A percentile compares a stretch with the other conserved stretches of the same genome.
Conservation (phyloP, 1,140 invertebrate species). For the Drosophila serrata region DNA sequence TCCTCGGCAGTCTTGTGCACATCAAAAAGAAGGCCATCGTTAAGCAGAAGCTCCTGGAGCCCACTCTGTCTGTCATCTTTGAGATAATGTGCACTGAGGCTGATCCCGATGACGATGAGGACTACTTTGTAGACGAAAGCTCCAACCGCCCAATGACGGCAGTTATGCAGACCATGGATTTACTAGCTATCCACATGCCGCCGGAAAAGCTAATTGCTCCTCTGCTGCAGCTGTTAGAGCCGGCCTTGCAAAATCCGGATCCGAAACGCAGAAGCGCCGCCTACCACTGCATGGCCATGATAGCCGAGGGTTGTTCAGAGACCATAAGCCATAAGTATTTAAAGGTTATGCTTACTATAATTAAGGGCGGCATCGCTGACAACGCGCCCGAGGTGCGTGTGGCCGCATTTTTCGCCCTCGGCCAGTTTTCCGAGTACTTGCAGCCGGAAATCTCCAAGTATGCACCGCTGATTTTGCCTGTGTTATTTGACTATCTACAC, state of each 20-base stretch:
- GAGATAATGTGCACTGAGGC: conserved; percentile 88
- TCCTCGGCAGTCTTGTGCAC: conserved; percentile 88
- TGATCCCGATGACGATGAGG: conserved; percentile 33
- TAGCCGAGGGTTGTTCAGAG: conserved; percentile 93
- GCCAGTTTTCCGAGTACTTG: conserved; percentile 93
- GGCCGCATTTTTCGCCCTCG: conserved; percentile 92
- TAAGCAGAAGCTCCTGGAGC: conserved; percentile 91
- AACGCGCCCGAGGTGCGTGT: conserved; percentile 88
- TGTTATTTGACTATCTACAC: conserved; percentile 90
- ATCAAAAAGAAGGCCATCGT: conserved; percentile 91
- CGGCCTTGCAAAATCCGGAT: conserved; percentile 87
- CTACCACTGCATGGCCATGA: conserved; percentile 90
- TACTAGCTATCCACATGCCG: conserved; percentile 91
- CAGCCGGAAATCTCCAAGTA: conserved; percentile 91
- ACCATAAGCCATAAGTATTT: conserved; percentile 91
- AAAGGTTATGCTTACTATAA: conserved; percentile 89
- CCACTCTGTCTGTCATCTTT: conserved; percentile 90
- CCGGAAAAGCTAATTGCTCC: conserved; percentile 91
- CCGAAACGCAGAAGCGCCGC: conserved; percentile 89
- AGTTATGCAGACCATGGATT: conserved; percentile 91
- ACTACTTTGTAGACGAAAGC: conserved; percentile 40
- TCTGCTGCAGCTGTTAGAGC: conserved; percentile 88
- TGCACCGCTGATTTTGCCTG: conserved; percentile 90
- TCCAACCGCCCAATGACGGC: conserved; percentile 87
- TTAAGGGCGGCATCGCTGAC: conserved; percentile 90